Conservation (phyloP, 2,888 invertebrate species). For the Perizoma flavofasciatum region DNA sequence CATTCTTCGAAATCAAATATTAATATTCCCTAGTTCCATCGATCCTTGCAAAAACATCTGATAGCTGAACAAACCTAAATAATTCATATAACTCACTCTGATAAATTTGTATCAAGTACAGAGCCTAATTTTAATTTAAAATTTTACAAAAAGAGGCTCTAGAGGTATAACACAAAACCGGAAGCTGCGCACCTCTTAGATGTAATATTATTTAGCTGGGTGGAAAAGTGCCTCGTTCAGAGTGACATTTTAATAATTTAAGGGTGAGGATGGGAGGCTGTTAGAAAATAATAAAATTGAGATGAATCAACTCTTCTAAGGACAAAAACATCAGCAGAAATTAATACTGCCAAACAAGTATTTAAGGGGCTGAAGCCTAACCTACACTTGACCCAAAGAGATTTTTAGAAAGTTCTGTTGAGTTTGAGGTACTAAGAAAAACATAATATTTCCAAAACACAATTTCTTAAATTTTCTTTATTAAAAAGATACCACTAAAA, state of each 20-base stretch:
- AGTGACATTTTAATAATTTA: slow-evolving; percentile 23
- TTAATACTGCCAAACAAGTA: not conserved
- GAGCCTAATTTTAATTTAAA: slow-evolving; percentile 43
- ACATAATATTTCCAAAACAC: no score
- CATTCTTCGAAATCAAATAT: not conserved
- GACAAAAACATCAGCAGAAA: not conserved
- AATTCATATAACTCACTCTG: slow-evolving; percentile 22
- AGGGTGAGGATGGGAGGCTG: slow-evolving; percentile 4
- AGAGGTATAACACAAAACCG: slow-evolving; percentile 28
- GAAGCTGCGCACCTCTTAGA: slow-evolving; percentile 35
- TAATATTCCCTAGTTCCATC: not conserved
- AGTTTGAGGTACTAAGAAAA: no score
- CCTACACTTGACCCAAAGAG: no score
- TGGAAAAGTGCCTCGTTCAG: slow-evolving; percentile 22
- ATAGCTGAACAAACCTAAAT: slow-evolving; percentile 14
- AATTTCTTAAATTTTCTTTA: no score
- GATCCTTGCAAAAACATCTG: slow-evolving; percentile 8
- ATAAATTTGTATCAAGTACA: slow-evolving; percentile 33
- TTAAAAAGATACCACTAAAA: no score
- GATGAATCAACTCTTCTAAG: not conserved
- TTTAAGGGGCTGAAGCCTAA: no score
- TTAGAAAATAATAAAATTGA: slow-evolving; percentile 4
- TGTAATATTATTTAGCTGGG: slow-evolving; percentile 36
- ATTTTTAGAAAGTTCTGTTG: no score
- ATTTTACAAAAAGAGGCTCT: slow-evolving; percentile 34